Conservation (phyloP, 2,888 invertebrate genomes). For the Synergus laeviventris region DNA sequence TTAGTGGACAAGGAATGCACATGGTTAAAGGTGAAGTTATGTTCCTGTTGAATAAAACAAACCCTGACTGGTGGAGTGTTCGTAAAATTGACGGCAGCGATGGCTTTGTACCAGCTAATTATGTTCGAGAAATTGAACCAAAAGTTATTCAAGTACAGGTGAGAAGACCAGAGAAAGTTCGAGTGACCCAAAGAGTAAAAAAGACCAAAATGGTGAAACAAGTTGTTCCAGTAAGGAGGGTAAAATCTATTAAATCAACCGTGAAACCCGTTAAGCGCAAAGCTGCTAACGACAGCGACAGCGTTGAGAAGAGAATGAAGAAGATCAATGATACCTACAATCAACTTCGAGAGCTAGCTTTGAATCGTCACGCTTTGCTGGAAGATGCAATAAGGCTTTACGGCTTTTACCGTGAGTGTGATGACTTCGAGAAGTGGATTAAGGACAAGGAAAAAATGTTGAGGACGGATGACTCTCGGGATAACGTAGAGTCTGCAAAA, state of each 20-base stretch:
- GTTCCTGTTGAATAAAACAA: slow-evolving; percentile 95
- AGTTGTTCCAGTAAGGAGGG: slow-evolving; percentile 86
- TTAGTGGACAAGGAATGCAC: slow-evolving; percentile 93
- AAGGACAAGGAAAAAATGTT: slow-evolving; percentile 95
- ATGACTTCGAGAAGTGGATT: slow-evolving; percentile 98
- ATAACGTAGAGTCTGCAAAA: slow-evolving; percentile 94
- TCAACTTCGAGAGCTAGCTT: slow-evolving; percentile 87
- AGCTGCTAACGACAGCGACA: slow-evolving; percentile 81
- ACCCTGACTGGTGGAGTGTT: slow-evolving; percentile 99
- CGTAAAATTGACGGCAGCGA: slow-evolving; percentile 93
- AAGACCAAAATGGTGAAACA: slow-evolving; percentile 93
- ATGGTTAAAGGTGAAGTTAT: slow-evolving; percentile 95
- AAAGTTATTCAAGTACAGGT: slow-evolving; percentile 89
- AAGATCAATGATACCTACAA: slow-evolving; percentile 89
- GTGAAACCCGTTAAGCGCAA: slow-evolving; percentile 72
- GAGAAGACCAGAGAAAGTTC: slow-evolving; percentile 89
- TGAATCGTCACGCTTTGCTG: slow-evolving; percentile 87
- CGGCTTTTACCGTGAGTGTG: slow-evolving; percentile 96
- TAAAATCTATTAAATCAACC: slow-evolving; percentile 77
- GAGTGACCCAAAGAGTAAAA: slow-evolving; percentile 90
- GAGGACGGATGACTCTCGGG: slow-evolving; percentile 87
- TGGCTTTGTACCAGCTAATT: slow-evolving; percentile 98
- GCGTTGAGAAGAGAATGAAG: slow-evolving; percentile 87
- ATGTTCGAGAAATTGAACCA: slow-evolving; percentile 94
- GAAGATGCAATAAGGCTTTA: slow-evolving; percentile 95